A percentile compares a stretch with the other conserved stretches of the same genome.
These are phyloP conservation scores for Polydrusus tereticollis DNA, from an alignment of 2,888 invertebrate genomes.

Conservation along the genomic window DNA sequence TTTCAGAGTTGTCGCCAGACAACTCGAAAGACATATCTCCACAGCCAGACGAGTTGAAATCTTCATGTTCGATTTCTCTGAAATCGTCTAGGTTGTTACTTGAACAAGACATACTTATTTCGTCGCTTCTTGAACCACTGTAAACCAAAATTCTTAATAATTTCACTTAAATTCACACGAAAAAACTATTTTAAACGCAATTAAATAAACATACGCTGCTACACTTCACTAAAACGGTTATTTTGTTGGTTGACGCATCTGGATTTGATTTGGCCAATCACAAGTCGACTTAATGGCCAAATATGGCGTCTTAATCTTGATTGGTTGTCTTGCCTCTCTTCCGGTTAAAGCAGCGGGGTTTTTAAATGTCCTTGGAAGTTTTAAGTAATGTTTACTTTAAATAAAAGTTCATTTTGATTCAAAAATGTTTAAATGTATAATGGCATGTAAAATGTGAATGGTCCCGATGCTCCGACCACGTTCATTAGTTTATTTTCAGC, in stretches of 20 bases:
- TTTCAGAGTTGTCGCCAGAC: conserved; percentile 67
- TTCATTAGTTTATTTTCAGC: too few relatives aligned
- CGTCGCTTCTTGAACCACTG: conserved; percentile 18
- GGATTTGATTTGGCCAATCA: conserved; percentile 59
- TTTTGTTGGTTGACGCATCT: conserved; percentile 56
- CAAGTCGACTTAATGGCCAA: conserved; percentile 30
- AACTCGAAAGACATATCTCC: conserved; percentile 77
- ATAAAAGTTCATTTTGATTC: too few relatives aligned
- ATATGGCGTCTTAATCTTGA: conserved; percentile 38
- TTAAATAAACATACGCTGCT: conserved; percentile 45
- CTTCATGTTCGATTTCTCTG: conserved; percentile 56
- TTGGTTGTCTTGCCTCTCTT: conserved; percentile 31
- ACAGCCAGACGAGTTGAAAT: conserved; percentile 68
- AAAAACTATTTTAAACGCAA: conserved; percentile 35
- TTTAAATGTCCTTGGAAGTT: background rate
- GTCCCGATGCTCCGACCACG: too few relatives aligned
- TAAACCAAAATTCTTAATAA: conserved; percentile 13
- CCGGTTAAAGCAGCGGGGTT: conserved; percentile 3
- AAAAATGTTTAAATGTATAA: too few relatives aligned
- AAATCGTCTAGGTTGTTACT: conserved; percentile 57
- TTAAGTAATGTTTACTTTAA: too few relatives aligned
- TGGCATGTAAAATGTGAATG: too few relatives aligned
- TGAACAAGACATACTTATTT: conserved; percentile 56
- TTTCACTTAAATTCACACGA: conserved; percentile 27
- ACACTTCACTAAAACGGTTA: conserved; percentile 55